Base-by-base conservation (phyloP, 2,797 vertebrate species). In the Anguilla megastoma region DNA sequence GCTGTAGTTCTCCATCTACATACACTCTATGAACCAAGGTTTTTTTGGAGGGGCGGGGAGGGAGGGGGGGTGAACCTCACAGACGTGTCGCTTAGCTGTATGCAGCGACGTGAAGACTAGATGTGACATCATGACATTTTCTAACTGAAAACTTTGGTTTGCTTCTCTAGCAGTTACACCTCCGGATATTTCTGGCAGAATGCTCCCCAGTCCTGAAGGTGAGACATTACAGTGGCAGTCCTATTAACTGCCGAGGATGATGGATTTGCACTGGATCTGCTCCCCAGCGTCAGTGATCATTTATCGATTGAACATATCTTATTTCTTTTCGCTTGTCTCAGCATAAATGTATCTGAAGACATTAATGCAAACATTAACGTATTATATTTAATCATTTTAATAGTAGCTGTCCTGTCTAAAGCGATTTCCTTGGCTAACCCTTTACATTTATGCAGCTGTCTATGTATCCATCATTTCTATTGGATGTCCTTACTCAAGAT, bases 101-200 rank as follows among this genome's bases (percentile, higher is more conserved):
- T 3, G 71, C 4, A 10, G 12, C 16, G 33, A 36, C 0, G 24
- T 79, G 5, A 30, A 7, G 8, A 79, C 74, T 45, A 69, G 56
- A 50, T 48, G 0, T 30, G 41, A 50, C n/a, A 2, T 30, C n/a
- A 33, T 66, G 41, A 41, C 16, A 84, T 48, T 27, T 27, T 82
- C 0, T 9, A 60, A 18, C 80, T 18, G 7, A 41, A 41, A 21
- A 54, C 56, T 41, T 2, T 86, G 36, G 8, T 60, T 79, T 16
- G 30, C 69, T 63, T 90, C 86, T 92, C 24, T 90, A 90, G 56
- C 93, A 98, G 97, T 95, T 41, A 88, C 82, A 71, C 0, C 0
- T 9, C 1, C 27, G 0, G 45, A 16, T 52, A 0, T 2, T 2
- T 30, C 45, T 30, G 82, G 89, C 80, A 89, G 94, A 90, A 86